These are phyloP conservation scores for Eulemur rufifrons DNA, from an alignment of 2,113 vertebrate genomes.

Conservation along the genomic window DNA sequence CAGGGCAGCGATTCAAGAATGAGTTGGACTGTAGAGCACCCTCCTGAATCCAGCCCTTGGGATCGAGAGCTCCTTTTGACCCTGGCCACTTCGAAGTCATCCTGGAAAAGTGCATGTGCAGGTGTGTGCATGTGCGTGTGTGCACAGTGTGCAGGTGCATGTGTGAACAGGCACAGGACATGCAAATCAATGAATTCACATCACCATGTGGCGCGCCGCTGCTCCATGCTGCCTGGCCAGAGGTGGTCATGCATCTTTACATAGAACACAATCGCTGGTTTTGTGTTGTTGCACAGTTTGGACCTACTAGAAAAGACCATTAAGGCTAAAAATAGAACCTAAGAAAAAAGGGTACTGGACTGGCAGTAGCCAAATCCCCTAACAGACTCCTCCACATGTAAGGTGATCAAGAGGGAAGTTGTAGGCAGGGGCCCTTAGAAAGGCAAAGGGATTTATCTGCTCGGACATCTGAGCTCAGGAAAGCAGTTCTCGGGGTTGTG, in stretches of 20 bases:
- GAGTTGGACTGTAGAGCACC: background rate
- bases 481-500: background rate
- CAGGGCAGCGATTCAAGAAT: background rate
- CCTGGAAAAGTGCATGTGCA: rapidly evolving
- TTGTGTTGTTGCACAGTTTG: background rate
- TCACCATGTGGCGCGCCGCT: rapidly evolving
- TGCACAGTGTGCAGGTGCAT: rapidly evolving
- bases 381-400: background rate
- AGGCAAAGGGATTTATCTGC: background rate
- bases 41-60: background rate
- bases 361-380: rapidly evolving
- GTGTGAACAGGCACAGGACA: background rate
- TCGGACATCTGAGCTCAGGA: background rate
- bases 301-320: background rate
- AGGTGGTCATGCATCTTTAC: rapidly evolving
- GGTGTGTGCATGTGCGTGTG: rapidly evolving
- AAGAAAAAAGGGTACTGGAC: rapidly evolving
- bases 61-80: background rate
- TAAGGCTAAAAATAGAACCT: background rate
- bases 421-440: background rate
- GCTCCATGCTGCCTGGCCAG: background rate
- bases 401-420: background rate
- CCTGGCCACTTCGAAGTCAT: background rate
- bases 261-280: background rate
- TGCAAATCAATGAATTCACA: no score